Percentiles rank a stretch among this genome's conserved stretches.
These are phyloP conservation scores for Plecturocebus donacophilus DNA, from an alignment of 2,113 vertebrate genomes.

Conservation along the genomic window DNA sequence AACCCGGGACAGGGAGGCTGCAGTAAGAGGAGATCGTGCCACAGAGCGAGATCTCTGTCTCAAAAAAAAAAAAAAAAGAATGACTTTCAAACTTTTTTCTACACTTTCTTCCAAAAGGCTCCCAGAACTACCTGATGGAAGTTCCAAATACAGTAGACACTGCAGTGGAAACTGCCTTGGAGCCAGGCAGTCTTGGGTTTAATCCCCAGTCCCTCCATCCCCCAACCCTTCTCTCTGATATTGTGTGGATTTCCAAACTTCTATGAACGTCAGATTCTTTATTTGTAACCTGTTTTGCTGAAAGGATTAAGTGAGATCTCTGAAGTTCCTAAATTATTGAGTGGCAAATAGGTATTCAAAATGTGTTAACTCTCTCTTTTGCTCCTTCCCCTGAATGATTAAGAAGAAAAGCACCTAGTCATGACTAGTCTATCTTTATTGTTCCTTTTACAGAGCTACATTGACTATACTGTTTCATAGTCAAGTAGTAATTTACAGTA, in stretches of 20 bases:
- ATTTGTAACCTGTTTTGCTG: not conserved
- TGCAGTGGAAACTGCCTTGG: not conserved
- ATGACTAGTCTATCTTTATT: not conserved
- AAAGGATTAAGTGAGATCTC: not conserved
- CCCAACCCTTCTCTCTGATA: not conserved
- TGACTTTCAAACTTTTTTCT: conserved; percentile 19
- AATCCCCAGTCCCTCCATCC: not conserved
- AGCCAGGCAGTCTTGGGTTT: not conserved
- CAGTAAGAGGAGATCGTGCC: no score
- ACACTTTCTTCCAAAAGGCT: not conserved
- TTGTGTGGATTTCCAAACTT: not conserved
- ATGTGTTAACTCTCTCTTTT: not conserved
- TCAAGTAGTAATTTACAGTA: not conserved
- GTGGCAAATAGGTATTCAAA: not conserved
- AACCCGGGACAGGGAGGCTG: no score
- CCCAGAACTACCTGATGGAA: not conserved
- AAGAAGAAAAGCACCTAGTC: not conserved
- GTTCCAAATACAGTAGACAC: not conserved
- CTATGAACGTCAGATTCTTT: not conserved
- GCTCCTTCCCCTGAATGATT: not conserved
- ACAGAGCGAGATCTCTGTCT: no score
- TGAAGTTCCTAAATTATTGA: not conserved
- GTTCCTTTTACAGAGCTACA: not conserved
- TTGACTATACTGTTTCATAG: not conserved
- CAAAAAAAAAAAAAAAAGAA: not conserved